phyloP scores from a whole-genome alignment of 2,797 vertebrate species.

The Nyctalus aviator region DNA sequence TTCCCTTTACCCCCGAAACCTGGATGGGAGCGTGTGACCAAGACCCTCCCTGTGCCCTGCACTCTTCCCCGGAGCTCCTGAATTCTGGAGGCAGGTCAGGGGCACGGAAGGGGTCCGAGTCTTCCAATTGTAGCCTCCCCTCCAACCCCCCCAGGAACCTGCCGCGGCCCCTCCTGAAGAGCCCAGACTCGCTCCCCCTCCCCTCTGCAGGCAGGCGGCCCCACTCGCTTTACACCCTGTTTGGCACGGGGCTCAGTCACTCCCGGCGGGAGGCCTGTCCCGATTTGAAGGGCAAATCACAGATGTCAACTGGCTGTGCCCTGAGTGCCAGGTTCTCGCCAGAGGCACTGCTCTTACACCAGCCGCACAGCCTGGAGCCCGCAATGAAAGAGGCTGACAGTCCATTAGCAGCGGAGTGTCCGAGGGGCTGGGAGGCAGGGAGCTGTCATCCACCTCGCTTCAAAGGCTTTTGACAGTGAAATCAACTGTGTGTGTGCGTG shows the following conservation, averaged over 20 bases:
- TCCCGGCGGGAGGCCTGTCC: not conserved
- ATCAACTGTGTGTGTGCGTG: not conserved
- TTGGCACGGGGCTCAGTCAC: not conserved
- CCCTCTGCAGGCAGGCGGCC: not conserved
- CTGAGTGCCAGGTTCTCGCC: constrained; percentile 48
- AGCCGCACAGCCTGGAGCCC: constrained; percentile 29
- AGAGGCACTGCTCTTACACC: constrained; percentile 3
- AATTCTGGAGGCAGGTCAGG: not conserved
- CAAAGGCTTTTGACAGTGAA: constrained; percentile 32
- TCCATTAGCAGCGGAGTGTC: constrained; percentile 51
- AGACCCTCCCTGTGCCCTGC: not conserved
- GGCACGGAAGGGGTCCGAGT: not conserved
- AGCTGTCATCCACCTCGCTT: constrained; percentile 42
- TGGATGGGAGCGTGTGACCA: not conserved
- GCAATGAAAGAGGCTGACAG: constrained; percentile 51
- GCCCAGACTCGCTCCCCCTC: not conserved
- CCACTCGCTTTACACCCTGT: not conserved
- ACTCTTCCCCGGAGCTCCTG: not conserved
- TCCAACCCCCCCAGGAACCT: too few relatives aligned
- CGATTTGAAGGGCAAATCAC: constrained; percentile 13
- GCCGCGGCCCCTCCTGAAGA: not conserved
- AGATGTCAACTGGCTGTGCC: constrained; percentile 61
- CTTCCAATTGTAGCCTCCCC: not conserved
- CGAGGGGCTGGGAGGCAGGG: not conserved
- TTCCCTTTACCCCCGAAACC: not conserved